These are phyloP conservation scores for Oscheius myriophilus DNA, from an alignment of 2,888 invertebrate genomes.

Conservation along the genomic window DNA sequence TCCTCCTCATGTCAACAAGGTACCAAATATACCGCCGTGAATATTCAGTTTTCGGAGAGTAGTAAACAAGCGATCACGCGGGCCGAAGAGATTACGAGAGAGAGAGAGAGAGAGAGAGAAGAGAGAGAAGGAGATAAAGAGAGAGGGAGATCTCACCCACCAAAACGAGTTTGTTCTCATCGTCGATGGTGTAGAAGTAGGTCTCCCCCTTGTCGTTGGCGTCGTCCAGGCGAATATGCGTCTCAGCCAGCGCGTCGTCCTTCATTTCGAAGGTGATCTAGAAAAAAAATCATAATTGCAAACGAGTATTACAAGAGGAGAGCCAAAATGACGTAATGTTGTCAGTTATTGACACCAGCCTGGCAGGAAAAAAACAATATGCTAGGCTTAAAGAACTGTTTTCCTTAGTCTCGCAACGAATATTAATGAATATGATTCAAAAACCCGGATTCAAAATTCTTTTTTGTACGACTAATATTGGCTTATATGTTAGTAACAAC, in stretches of 20 bases:
- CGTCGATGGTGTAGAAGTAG: constrained; percentile 65
- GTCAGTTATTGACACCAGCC: too few relatives aligned
- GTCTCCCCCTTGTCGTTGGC: constrained; percentile 64
- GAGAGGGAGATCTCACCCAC: constrained; percentile 25
- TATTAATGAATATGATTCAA: too few relatives aligned
- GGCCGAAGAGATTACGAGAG: not conserved
- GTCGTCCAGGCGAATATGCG: constrained; percentile 66
- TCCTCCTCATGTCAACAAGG: not conserved
- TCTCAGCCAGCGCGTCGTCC: constrained; percentile 58
- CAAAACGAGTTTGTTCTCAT: constrained; percentile 62
- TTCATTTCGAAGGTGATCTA: constrained; percentile 65
- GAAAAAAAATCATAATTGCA: too few relatives aligned
- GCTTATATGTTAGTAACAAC: too few relatives aligned
- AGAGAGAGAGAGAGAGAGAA: not conserved
- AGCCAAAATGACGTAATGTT: too few relatives aligned
- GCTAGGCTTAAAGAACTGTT: too few relatives aligned
- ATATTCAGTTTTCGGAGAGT: not conserved
- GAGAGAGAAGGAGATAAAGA: not conserved
- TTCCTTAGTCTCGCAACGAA: too few relatives aligned
- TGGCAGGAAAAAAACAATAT: too few relatives aligned
- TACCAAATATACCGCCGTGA: not conserved
- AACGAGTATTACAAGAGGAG: not conserved
- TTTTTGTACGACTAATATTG: too few relatives aligned
- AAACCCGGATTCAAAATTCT: too few relatives aligned
- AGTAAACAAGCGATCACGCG: not conserved